A percentile compares a stretch with the other conserved stretches of the same genome.
phyloP scores from a whole-genome alignment of 2,113 vertebrate genomes.

The Alethe diademata region DNA sequence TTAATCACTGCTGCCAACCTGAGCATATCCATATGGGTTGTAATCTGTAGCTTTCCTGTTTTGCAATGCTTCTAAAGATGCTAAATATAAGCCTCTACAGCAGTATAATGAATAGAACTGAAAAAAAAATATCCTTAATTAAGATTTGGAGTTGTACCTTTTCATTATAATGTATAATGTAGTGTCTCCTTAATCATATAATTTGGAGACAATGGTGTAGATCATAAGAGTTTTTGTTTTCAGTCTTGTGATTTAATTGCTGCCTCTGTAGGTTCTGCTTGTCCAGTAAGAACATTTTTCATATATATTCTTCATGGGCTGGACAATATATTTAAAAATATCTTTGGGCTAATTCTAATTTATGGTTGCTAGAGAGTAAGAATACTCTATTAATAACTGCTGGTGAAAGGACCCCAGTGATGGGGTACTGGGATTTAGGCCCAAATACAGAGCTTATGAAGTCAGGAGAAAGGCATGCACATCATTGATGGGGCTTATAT shows the following conservation, averaged over 20 bases:
- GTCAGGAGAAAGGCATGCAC: not conserved
- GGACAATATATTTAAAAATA: not conserved
- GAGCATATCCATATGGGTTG: not conserved
- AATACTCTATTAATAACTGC: not conserved
- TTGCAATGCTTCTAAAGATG: constrained; percentile 25
- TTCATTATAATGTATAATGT: constrained; percentile 17
- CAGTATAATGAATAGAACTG: constrained; percentile 10
- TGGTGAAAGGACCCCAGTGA: not conserved
- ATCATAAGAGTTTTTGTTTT: constrained; percentile 41
- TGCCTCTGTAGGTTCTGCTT: constrained; percentile 17
- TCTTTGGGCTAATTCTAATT: constrained; percentile 6
- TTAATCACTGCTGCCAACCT: not conserved
- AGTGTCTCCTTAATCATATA: not conserved
- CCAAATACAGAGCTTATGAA: not conserved
- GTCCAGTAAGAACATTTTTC: not conserved
- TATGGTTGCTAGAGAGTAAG: not conserved
- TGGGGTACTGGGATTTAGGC: not conserved
- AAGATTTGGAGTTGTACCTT: constrained; percentile 22
- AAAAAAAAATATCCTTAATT: constrained; percentile 17
- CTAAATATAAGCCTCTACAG: constrained; percentile 10
- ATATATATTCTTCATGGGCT: not conserved
- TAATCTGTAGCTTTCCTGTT: constrained; percentile 12
- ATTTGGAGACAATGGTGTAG: constrained; percentile 28
- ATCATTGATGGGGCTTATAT: not conserved
- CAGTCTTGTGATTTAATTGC: constrained; percentile 39